Conservation (phyloP, 2,113 vertebrate species). For the Lanius ludovicianus region DNA sequence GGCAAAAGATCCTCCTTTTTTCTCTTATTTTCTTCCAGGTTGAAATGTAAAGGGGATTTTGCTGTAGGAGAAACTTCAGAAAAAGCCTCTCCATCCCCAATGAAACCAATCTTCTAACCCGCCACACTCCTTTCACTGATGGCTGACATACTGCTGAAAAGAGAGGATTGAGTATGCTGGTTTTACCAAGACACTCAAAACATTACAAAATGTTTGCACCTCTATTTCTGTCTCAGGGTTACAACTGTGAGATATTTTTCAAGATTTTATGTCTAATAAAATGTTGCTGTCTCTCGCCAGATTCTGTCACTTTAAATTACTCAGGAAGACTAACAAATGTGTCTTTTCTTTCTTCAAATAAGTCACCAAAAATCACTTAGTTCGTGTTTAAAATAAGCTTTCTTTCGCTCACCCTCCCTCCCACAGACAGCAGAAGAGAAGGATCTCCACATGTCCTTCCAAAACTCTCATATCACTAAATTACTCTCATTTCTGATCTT, state of each 20-base stretch:
- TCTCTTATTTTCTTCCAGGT: neutral
- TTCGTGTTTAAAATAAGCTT: constrained; percentile 20
- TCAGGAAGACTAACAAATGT: neutral
- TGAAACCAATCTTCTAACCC: neutral
- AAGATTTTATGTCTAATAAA: constrained; percentile 27
- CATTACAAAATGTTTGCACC: neutral
- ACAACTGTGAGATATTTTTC: neutral
- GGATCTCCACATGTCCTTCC: neutral
- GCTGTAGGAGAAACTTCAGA: neutral
- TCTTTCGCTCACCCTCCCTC: constrained; percentile 15
- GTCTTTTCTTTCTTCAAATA: neutral
- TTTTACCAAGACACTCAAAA: constrained; percentile 3
- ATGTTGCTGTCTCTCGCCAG: neutral
- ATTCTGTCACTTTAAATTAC: constrained; percentile 36
- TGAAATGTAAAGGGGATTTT: neutral
- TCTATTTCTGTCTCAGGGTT: constrained; percentile 38
- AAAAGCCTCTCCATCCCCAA: neutral
- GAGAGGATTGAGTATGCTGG: neutral
- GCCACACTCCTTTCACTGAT: neutral
- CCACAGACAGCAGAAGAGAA: neutral
- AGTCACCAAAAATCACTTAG: constrained; percentile 17
- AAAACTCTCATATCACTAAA: neutral
- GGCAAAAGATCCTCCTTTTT: neutral
- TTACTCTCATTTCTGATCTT: neutral
- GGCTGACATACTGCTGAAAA: neutral